Base-by-base conservation (phyloP, 2,888 invertebrate species). In the Branchipolynoe longqiensis region DNA sequence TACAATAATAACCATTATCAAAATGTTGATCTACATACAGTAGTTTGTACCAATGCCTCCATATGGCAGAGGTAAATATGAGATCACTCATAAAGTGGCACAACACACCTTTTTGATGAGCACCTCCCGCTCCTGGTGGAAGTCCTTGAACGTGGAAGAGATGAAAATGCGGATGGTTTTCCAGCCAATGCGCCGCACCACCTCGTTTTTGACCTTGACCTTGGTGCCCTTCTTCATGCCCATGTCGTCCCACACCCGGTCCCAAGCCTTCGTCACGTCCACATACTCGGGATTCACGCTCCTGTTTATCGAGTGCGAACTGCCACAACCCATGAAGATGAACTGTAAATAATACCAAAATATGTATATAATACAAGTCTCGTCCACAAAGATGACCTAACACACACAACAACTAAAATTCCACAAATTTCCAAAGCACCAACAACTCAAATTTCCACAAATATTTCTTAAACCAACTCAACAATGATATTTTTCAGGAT, bases 71-170 rank as follows among this genome's bases (percentile, higher is more conserved):
- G n/a, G n/a, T n/a, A n/a, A n/a, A 25, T 4, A 58, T 8, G 58
- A 25, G 14, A 4, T 58, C 12, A 31, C 64, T 33, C 28, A 31
- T 31, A 14, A 64, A 64, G 4, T 31, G 28, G 59, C 4, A n/a
- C n/a, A n/a, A n/a, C n/a, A n/a, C n/a, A 92, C 92, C 91, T 92
- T 91, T 89, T 93, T 93, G 14, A 93, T 92, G 4, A 93, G 90
- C 59, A 92, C 87, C 87, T 93, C 93, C 85, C 93, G 90, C 85
- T 93, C 93, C 83, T 89, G 90, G 87, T 91, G 92, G 85, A 93
- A 93, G 87, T 93, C 93, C 83, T 91, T 92, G 87, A 93, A 93
- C 25, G 93, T 93, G 85, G 93, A 93, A 0, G 93, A 93, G 18
- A 93, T 92, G 89, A 93, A 93, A n/a, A 93, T 89, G 25, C 92